Percentiles rank a stretch among this genome's conserved stretches.
These are phyloP conservation scores for Hipposideros larvatus DNA, from an alignment of 2,797 vertebrate genomes.

Conservation along the genomic window DNA sequence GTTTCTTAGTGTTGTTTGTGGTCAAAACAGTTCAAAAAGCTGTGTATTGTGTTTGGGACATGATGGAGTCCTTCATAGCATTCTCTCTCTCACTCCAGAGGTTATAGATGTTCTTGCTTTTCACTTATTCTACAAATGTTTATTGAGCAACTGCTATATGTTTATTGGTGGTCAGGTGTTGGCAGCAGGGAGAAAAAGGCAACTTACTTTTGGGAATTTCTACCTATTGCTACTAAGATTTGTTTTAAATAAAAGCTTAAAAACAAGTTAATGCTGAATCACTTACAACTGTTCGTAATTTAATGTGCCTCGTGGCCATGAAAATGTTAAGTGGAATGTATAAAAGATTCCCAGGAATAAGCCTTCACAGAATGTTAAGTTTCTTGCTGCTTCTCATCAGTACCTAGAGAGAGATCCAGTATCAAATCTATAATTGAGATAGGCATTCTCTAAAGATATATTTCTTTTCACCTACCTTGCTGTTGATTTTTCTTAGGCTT, in stretches of 20 bases:
- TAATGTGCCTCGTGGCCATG: not conserved
- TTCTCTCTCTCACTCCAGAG: not conserved
- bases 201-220: slow-evolving; percentile 37
- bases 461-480: slow-evolving; percentile 9
- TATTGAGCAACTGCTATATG: not conserved
- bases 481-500: not conserved
- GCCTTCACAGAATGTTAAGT: not conserved
- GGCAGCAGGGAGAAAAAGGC: not conserved
- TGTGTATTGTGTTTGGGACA: not conserved
- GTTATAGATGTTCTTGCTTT: not conserved
- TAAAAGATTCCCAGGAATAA: slow-evolving; percentile 24
- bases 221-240: not conserved
- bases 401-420: not conserved
- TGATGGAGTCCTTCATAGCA: not conserved
- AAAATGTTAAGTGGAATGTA: not conserved
- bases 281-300: slow-evolving; percentile 42
- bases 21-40: not conserved
- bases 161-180: not conserved
- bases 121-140: slow-evolving; percentile 1
- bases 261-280: slow-evolving; percentile 51
- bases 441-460: not conserved
- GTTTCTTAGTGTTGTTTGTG: not conserved
- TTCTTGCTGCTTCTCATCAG: slow-evolving; percentile 14
- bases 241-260: slow-evolving; percentile 31
- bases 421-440: slow-evolving; percentile 16